Conservation (phyloP, 2,888 invertebrate species). For the Prostheceraeus crozeri region DNA sequence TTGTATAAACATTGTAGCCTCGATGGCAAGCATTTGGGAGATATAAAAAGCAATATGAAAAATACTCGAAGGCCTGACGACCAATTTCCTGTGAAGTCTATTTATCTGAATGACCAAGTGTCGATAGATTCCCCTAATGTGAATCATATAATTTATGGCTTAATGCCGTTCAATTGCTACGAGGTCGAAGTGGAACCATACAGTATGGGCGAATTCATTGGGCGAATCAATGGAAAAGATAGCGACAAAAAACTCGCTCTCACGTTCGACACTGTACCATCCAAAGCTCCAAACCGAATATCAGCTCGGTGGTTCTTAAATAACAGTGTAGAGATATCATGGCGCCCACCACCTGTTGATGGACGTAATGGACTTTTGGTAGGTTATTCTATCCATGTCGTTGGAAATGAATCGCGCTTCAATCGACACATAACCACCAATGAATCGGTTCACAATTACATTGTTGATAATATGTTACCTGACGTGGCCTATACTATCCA, state of each 20-base stretch:
- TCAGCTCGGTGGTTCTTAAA: constrained; percentile 31
- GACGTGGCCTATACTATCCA: constrained; percentile 30
- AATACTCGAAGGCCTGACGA: too few relatives aligned
- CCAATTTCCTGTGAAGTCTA: too few relatives aligned
- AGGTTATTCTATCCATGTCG: constrained; percentile 31
- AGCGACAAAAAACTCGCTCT: constrained; percentile 34
- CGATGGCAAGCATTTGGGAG: too few relatives aligned
- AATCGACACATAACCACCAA: too few relatives aligned
- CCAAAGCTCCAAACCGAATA: constrained; percentile 29
- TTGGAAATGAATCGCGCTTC: constrained; percentile 33
- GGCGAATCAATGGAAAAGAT: constrained; percentile 10
- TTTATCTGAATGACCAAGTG: too few relatives aligned
- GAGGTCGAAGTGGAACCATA: constrained; percentile 32
- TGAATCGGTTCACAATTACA: too few relatives aligned
- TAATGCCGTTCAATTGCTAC: constrained; percentile 36
- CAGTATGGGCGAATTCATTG: not conserved
- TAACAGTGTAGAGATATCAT: constrained; percentile 24
- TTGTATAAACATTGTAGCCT: too few relatives aligned
- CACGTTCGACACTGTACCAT: constrained; percentile 32
- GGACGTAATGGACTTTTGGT: constrained; percentile 26
- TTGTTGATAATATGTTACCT: constrained; percentile 20
- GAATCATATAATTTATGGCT: constrained; percentile 28
- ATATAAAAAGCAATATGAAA: too few relatives aligned
- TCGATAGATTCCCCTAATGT: constrained; percentile 28
- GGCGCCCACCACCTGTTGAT: constrained; percentile 19